Base-by-base conservation (phyloP, 2,113 vertebrate genomes). In the Atlantisia rogersi region DNA sequence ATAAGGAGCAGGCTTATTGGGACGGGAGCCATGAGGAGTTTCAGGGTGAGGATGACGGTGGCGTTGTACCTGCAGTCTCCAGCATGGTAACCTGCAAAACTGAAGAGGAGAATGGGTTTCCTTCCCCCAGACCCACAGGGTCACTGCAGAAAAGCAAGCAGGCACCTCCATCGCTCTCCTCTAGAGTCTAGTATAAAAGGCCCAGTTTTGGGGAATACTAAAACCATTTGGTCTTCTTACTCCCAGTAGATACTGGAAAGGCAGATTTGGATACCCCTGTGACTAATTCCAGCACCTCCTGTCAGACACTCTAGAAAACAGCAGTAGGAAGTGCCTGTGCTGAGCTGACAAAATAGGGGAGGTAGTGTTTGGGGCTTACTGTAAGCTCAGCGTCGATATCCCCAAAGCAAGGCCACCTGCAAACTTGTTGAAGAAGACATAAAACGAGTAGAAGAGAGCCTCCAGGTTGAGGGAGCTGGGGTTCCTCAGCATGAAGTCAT, bases 361-460 rank as follows among this genome's bases (percentile, higher is more conserved):
- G n/a, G 22, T 7, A 17, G 24, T 4, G 8, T 20, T 39, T 28
- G 39, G 56, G 20, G 21, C 94, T 98, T 96, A 98, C 98, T 98
- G 98, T 77, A 98, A 94, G n/a, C 93, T 96, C 97, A 98, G 68
- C 28, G 97, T 98, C 4, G 98, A 98, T 92, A 98, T 92, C 82
- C 98, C 98, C 35, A 91, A 96, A 3, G 98, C 97, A 53, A 98
- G 92, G 29, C 98, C 98, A 35, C 98, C 98, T 2, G 98, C 97
- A n/a, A 98, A 97, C 96, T 98, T 98, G 78, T 90, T 98, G 96
- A 97, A 98, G 97, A 99, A 98, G 56, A 98, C 97, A 2, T 97
- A 98, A 67, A 98, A 98, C 2, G 98, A 98, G 95, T 98, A 98
- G 95, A 98, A 98, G 87, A 98, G 88, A 32, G 98, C 96, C 95